These are phyloP conservation scores for Paramormyrops hopkinsi DNA, from an alignment of 2,797 vertebrate genomes.

Conservation along the genomic window DNA sequence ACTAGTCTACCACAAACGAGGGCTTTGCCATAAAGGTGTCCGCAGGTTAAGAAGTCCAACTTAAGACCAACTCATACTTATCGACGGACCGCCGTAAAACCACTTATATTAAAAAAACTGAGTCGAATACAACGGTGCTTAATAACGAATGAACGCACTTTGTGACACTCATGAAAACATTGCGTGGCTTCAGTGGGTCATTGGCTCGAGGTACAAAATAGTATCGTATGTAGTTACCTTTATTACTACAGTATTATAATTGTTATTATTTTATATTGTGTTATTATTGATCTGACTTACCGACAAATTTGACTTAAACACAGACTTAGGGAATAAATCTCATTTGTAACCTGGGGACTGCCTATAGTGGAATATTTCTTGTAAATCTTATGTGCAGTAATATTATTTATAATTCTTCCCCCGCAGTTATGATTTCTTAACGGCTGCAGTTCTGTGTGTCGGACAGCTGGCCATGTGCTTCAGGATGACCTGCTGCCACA, in stretches of 20 bases:
- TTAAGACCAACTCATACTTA: background rate
- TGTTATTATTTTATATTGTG: background rate
- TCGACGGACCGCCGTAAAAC: background rate
- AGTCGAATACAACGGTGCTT: background rate
- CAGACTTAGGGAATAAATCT: background rate
- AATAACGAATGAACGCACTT: background rate
- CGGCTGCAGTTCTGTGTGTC: background rate
- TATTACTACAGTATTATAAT: background rate
- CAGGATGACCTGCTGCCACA: background rate
- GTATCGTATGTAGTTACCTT: background rate
- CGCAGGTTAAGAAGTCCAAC: background rate
- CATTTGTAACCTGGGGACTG: background rate
- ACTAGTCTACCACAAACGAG: background rate
- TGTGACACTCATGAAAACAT: background rate
- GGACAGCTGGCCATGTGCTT: background rate
- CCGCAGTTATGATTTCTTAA: background rate
- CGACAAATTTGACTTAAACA: background rate
- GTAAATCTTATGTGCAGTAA: background rate
- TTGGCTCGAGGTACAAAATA: background rate
- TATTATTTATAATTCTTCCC: background rate
- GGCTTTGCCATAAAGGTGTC: background rate
- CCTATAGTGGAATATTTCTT: background rate
- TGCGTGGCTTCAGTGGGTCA: background rate
- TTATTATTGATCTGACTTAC: background rate
- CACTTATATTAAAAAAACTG: background rate